Evolutionary conservation across 2,888 invertebrate species (phyloP).

Genomic region (Rhamphomyia laevipes): DNA sequence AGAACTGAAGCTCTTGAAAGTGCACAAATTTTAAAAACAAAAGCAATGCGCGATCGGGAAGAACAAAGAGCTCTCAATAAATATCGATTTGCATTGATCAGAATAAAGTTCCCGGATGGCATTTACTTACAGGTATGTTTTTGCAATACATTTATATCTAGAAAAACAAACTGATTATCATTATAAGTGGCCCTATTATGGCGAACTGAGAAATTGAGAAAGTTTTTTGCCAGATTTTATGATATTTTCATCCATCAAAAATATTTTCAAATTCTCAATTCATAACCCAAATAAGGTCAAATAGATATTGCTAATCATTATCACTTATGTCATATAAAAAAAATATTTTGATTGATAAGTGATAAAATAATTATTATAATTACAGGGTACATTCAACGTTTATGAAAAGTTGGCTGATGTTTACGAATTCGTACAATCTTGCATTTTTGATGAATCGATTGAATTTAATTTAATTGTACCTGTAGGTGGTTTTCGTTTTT

Average conservation of each 20-base stretch:
- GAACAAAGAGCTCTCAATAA: constrained; percentile 66
- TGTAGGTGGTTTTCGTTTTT: constrained; percentile 50
- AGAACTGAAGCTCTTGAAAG: constrained; percentile 65
- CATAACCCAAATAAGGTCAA: too few species aligned
- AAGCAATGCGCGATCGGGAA: constrained; percentile 90
- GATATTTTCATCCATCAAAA: too few species aligned
- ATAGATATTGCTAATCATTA: too few species aligned
- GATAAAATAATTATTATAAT: too few species aligned
- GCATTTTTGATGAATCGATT: constrained; percentile 52
- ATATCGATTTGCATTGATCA: constrained; percentile 74
- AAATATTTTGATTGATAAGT: too few species aligned
- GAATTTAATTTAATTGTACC: constrained; percentile 60
- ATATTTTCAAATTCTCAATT: too few species aligned
- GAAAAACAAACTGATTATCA: too few species aligned
- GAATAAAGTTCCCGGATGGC: constrained; percentile 82
- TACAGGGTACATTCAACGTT: constrained; percentile 79
- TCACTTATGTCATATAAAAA: too few species aligned
- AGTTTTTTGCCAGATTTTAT: too few species aligned
- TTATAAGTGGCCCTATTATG: too few species aligned
- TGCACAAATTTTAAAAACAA: constrained; percentile 75
- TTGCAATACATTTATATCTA: not conserved
- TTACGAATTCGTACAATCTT: constrained; percentile 68
- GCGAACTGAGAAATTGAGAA: too few species aligned
- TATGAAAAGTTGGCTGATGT: constrained; percentile 64
- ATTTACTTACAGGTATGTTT: constrained; percentile 58